Conservation (phyloP, 2,888 invertebrate genomes). For the Unio pictorum region DNA sequence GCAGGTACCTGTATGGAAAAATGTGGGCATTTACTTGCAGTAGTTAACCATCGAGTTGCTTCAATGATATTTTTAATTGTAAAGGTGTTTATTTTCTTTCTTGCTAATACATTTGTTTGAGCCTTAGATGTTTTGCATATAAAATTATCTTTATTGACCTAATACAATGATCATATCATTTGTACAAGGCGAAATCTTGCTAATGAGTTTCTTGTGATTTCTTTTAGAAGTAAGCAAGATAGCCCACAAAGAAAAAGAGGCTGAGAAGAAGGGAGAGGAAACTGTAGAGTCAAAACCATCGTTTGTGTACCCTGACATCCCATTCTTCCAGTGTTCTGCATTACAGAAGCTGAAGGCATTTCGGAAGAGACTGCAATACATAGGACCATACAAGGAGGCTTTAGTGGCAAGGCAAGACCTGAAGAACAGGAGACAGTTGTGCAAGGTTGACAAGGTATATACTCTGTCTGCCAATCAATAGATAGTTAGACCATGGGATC, state of each 20-base stretch:
- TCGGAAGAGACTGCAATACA: constrained; percentile 77
- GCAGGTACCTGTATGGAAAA: no score
- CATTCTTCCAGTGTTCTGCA: constrained; percentile 62
- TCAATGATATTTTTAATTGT: background rate
- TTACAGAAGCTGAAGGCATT: constrained; percentile 62
- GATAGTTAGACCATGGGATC: no score
- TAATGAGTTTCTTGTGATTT: no score
- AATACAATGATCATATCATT: no score
- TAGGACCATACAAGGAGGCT: constrained; percentile 84
- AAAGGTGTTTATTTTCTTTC: background rate
- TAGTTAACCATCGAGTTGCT: background rate
- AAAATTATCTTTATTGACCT: no score
- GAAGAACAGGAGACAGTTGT: constrained; percentile 77
- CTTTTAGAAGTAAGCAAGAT: constrained; percentile 9
- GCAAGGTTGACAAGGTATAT: constrained; percentile 64
- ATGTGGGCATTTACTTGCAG: no score
- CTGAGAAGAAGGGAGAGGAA: constrained; percentile 1
- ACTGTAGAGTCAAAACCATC: constrained; percentile 9
- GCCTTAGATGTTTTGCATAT: background rate
- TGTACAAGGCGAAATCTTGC: no score
- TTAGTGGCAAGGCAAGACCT: constrained; percentile 86
- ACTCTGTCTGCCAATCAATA: background rate
- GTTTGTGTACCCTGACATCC: constrained; percentile 56
- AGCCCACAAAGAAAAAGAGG: constrained; percentile 5
- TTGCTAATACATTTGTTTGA: background rate